These are phyloP conservation scores for Ormyrus labotus DNA, from an alignment of 2,888 invertebrate genomes.

Conservation along the genomic window DNA sequence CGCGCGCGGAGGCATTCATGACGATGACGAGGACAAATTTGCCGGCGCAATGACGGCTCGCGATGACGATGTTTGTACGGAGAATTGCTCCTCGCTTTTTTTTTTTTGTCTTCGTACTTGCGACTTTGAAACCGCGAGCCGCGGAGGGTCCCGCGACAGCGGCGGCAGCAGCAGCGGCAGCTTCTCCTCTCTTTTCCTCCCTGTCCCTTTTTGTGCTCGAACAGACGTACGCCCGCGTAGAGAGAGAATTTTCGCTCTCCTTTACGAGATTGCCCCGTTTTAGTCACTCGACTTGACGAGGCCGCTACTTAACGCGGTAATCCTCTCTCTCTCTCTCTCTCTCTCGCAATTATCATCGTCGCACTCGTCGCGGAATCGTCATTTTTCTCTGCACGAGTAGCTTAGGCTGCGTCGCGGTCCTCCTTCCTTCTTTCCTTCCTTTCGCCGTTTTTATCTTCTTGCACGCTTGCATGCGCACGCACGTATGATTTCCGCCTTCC, in stretches of 20 bases:
- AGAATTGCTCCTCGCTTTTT: slow-evolving; percentile 42
- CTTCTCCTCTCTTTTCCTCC: slow-evolving; percentile 11
- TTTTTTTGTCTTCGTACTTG: slow-evolving; percentile 45
- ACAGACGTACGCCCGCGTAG: background rate
- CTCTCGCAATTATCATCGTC: slow-evolving; percentile 46
- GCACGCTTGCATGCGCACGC: background rate
- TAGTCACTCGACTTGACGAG: background rate
- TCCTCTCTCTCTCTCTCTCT: slow-evolving; percentile 1
- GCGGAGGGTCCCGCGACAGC: background rate
- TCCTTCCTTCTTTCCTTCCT: slow-evolving; percentile 34
- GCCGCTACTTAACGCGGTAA: slow-evolving; percentile 44
- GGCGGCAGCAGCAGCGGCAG: background rate
- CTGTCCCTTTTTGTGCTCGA: slow-evolving; percentile 10
- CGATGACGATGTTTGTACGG: slow-evolving; percentile 55
- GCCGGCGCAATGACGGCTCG: slow-evolving; percentile 27
- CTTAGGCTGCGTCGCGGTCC: background rate
- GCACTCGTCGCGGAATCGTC: background rate
- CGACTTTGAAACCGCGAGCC: slow-evolving; percentile 33
- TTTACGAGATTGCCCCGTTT: slow-evolving; percentile 43
- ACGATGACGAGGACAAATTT: slow-evolving; percentile 32
- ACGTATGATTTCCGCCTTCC: background rate
- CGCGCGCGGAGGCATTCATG: slow-evolving; percentile 4
- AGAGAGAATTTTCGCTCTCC: slow-evolving; percentile 16
- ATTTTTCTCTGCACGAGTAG: background rate
- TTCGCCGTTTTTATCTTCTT: background rate